These are phyloP conservation scores for Forbesichthys agassizii DNA, from an alignment of 2,113 vertebrate genomes.

Conservation along the genomic window DNA sequence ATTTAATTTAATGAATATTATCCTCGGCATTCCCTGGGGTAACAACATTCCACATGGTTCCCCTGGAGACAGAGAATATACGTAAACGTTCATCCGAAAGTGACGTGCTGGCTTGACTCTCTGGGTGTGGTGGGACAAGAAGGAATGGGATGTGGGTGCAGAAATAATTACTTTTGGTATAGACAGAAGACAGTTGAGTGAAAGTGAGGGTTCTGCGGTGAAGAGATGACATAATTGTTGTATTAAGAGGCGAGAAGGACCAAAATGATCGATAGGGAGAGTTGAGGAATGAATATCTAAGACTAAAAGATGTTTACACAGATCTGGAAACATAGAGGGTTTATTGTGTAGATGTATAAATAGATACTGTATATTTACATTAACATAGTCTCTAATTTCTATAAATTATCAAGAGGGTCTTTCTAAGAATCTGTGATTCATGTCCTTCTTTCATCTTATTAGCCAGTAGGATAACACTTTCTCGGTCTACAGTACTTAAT, in stretches of 20 bases:
- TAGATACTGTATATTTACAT: too few relatives aligned
- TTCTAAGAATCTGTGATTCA: too few relatives aligned
- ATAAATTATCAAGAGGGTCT: too few relatives aligned
- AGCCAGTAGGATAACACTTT: too few relatives aligned
- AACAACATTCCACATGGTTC: constrained; percentile 38
- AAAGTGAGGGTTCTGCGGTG: background rate
- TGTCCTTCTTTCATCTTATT: too few relatives aligned
- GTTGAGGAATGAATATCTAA: too few relatives aligned
- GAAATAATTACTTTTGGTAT: constrained; percentile 13
- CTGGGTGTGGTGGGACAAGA: constrained; percentile 38
- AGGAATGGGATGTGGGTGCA: background rate
- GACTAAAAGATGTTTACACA: too few relatives aligned
- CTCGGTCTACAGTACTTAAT: too few relatives aligned
- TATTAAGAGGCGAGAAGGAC: constrained; percentile 2
- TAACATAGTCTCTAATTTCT: too few relatives aligned
- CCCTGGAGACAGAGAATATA: constrained; percentile 28
- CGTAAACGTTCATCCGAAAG: constrained; percentile 39
- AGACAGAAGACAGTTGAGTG: background rate
- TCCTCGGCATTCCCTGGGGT: constrained; percentile 28
- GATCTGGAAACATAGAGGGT: too few relatives aligned
- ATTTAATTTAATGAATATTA: too few relatives aligned
- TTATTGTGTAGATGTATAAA: too few relatives aligned
- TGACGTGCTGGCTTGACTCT: constrained; percentile 46
- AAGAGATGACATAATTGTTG: constrained; percentile 27
- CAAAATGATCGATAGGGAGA: background rate